Percentiles rank a stretch among this genome's conserved stretches.
These are phyloP conservation scores for Scaptomyza montana DNA, from an alignment of 1,140 invertebrate species.

Conservation along the genomic window DNA sequence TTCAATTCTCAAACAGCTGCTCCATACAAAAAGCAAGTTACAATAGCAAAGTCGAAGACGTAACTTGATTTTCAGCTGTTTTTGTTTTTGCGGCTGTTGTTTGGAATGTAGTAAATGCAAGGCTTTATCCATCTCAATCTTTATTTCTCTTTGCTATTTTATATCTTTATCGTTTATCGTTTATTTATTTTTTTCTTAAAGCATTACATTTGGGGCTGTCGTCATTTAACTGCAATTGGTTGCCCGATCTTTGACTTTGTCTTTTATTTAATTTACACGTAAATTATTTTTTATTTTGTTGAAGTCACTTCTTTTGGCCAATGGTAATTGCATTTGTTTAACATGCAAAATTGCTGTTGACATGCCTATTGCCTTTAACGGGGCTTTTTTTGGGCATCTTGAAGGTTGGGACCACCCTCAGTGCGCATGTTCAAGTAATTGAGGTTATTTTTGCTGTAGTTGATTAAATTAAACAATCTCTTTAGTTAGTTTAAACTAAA, in stretches of 20 bases:
- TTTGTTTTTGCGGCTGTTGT: neutral
- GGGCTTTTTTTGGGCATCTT: constrained; percentile 23
- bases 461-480: constrained; percentile 59
- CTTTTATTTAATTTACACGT: constrained; percentile 73
- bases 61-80: constrained; percentile 19
- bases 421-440: constrained; percentile 42
- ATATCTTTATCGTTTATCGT: constrained; percentile 24
- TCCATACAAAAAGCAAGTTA: neutral
- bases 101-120: constrained; percentile 27
- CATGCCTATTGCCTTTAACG: constrained; percentile 52
- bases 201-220: constrained; percentile 50
- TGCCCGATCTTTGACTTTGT: constrained; percentile 48
- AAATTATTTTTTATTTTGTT: constrained; percentile 59
- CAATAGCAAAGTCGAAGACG: constrained; percentile 6
- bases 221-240: constrained; percentile 64
- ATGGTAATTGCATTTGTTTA: constrained; percentile 72
- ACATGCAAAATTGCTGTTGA: constrained; percentile 68
- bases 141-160: constrained; percentile 22
- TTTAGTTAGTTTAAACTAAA: constrained; percentile 1
- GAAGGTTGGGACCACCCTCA: constrained; percentile 71
- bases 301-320: constrained; percentile 35
- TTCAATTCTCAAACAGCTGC: constrained; percentile 19
- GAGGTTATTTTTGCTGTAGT: constrained; percentile 40
- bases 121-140: constrained; percentile 45
- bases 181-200: constrained; percentile 8